phyloP scores from a whole-genome alignment of 1,140 invertebrate genomes.

The Pentalonia nigronervosa region DNA sequence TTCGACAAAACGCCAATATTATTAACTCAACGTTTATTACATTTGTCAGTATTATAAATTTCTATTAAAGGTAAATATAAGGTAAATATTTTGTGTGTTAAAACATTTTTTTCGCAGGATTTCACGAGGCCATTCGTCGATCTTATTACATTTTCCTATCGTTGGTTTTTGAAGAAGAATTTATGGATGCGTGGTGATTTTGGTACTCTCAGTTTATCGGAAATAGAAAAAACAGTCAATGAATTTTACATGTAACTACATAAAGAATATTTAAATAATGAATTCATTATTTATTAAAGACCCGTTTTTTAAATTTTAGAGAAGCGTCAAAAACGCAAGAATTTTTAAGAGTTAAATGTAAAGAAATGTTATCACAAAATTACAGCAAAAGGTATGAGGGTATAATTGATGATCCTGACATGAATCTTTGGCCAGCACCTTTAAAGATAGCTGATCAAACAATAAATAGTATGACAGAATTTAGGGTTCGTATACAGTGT shows the following conservation, averaged over 20 bases:
- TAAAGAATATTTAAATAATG: background rate
- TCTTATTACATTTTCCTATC: conserved; percentile 70
- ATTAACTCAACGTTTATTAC: no score
- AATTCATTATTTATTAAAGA: background rate
- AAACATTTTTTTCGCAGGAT: conserved; percentile 8
- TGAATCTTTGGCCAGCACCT: conserved; percentile 78
- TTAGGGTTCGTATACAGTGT: conserved; percentile 67
- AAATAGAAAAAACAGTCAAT: conserved; percentile 77
- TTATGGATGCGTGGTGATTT: conserved; percentile 93
- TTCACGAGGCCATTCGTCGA: conserved; percentile 70
- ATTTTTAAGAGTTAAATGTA: conserved; percentile 79
- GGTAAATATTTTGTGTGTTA: background rate
- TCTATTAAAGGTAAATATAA: background rate
- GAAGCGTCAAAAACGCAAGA: conserved; percentile 82
- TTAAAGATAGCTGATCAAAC: conserved; percentile 70
- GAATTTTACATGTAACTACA: conserved; percentile 70
- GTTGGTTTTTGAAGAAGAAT: conserved; percentile 82
- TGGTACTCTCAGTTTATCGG: conserved; percentile 77
- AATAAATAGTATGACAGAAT: conserved; percentile 75
- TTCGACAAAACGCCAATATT: background rate
- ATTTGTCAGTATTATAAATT: background rate
- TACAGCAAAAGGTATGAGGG: conserved; percentile 72
- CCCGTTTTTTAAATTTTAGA: conserved; percentile 63
- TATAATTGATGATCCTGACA: conserved; percentile 78
- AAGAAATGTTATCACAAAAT: conserved; percentile 75